These are phyloP conservation scores for Nemurella pictetii DNA, from an alignment of 2,888 invertebrate genomes.

Conservation along the genomic window DNA sequence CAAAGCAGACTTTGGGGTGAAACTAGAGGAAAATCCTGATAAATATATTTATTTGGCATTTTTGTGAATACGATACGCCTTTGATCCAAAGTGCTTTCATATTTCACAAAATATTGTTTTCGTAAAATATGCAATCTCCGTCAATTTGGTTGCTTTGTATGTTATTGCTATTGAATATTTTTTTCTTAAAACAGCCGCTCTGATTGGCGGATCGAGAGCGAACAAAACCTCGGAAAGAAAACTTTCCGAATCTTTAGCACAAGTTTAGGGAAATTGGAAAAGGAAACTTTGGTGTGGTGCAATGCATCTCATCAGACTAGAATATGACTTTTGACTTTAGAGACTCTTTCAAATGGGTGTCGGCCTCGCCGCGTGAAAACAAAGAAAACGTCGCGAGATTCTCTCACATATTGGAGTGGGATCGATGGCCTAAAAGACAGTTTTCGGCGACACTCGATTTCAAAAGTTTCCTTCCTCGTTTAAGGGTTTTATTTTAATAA, in stretches of 20 bases:
- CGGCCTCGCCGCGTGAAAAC: not conserved
- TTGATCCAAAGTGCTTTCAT: not conserved
- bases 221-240: not conserved
- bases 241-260: not conserved
- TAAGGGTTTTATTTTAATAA: no score
- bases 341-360: not conserved
- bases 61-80: not conserved
- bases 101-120: not conserved
- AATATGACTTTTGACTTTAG: not conserved
- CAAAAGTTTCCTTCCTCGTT: no score
- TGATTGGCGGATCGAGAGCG: not conserved
- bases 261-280: not conserved
- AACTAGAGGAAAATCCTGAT: not conserved
- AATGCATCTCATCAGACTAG: not conserved
- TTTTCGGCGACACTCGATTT: not conserved
- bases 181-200: not conserved
- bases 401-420: not conserved
- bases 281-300: not conserved
- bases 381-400: not conserved
- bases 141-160: not conserved
- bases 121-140: not conserved
- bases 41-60: not conserved
- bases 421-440: not conserved
- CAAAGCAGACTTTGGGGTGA: not conserved
- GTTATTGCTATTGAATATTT: not conserved